phyloP scores from a whole-genome alignment of 2,888 invertebrate genomes.

The Odontothrips loti region DNA sequence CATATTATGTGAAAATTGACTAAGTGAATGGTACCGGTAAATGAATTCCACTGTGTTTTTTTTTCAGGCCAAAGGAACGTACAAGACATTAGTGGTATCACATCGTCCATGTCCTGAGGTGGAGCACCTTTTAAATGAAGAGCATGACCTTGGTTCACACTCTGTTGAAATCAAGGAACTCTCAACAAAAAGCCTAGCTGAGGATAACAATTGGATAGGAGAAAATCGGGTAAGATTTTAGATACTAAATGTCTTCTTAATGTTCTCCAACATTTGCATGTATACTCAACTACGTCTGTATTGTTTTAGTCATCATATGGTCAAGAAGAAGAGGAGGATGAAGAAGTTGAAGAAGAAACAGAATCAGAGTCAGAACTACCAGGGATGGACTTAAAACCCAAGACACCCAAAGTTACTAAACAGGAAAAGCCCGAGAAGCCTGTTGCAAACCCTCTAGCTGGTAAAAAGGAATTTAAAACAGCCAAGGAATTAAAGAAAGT shows the following conservation, averaged over 20 bases:
- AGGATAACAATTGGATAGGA: constrained; percentile 68
- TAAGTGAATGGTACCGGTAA: constrained; percentile 11
- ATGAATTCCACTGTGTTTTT: not conserved
- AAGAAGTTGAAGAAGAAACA: constrained; percentile 31
- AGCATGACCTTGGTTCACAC: constrained; percentile 72
- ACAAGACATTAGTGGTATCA: constrained; percentile 68
- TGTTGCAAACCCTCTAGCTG: constrained; percentile 40
- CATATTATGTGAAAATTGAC: constrained; percentile 13
- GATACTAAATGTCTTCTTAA: not conserved
- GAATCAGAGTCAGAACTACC: constrained; percentile 41
- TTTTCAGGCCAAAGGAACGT: constrained; percentile 61
- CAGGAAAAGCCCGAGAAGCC: not conserved
- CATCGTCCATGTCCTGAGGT: constrained; percentile 66
- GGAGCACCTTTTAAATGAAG: constrained; percentile 62
- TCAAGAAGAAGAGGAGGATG: constrained; percentile 37
- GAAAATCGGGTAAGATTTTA: constrained; percentile 52
- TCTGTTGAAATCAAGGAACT: constrained; percentile 74
- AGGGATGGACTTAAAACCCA: constrained; percentile 40
- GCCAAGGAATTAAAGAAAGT: constrained; percentile 67
- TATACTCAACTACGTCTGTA: not conserved
- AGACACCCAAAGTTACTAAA: constrained; percentile 35
- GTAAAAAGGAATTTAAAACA: constrained; percentile 49
- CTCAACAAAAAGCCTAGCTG: constrained; percentile 64
- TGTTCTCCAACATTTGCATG: not conserved
- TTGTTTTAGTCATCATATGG: constrained; percentile 24